phyloP scores from a whole-genome alignment of 2,113 vertebrate species.

The Indicator indicator region DNA sequence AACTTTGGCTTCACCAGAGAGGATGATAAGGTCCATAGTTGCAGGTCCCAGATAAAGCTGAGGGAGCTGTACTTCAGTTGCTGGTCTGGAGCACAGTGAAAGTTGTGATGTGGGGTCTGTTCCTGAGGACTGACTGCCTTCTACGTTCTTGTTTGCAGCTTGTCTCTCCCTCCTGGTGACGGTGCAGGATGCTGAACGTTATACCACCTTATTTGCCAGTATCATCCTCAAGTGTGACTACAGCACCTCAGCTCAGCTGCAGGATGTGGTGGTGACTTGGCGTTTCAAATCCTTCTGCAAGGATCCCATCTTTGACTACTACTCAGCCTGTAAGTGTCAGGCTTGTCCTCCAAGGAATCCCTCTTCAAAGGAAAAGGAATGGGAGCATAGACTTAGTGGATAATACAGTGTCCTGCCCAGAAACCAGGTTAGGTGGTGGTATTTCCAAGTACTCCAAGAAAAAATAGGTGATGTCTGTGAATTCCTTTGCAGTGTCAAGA shows the following conservation, averaged over 20 bases:
- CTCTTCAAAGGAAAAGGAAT: not conserved
- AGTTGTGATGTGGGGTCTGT: not conserved
- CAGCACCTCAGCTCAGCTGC: constrained; percentile 86
- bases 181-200: constrained; percentile 78
- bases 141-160: constrained; percentile 72
- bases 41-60: not conserved
- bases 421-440: not conserved
- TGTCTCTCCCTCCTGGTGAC: constrained; percentile 83
- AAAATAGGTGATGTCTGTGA: not conserved
- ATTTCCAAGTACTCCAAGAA: not conserved
- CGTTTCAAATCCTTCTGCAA: constrained; percentile 94
- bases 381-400: not conserved
- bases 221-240: constrained; percentile 89
- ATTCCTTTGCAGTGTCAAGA: not conserved
- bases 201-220: constrained; percentile 85
- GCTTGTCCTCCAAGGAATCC: not conserved
- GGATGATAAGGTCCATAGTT: not conserved
- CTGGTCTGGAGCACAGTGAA: not conserved
- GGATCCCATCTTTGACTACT: constrained; percentile 94
- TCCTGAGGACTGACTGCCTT: not conserved
- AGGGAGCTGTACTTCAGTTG: not conserved
- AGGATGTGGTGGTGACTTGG: constrained; percentile 92
- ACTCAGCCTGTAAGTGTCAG: constrained; percentile 83
- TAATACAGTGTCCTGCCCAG: not conserved
- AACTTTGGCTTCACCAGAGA: not conserved